phyloP scores from a whole-genome alignment of 2,888 invertebrate species.

The Galerucella calmariensis region DNA sequence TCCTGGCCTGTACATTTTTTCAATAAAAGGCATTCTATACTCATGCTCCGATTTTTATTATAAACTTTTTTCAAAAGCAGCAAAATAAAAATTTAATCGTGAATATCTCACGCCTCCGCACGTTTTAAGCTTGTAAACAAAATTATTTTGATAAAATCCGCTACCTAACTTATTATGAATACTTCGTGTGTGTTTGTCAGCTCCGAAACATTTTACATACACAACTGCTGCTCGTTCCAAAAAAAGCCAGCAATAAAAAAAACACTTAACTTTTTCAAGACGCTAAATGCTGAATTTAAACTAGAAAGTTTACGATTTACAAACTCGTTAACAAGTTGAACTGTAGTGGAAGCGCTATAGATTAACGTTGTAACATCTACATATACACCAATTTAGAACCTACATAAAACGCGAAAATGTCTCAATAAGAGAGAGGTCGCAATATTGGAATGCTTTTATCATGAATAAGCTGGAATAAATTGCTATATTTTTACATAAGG shows the following conservation, averaged over 20 bases:
- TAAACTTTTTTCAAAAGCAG: too few relatives aligned
- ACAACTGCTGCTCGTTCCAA: neutral
- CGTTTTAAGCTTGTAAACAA: neutral
- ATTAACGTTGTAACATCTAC: slow-evolving; percentile 58
- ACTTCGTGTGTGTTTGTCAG: neutral
- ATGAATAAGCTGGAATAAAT: neutral
- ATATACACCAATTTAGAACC: slow-evolving; percentile 46
- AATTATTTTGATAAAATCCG: neutral
- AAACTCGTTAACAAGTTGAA: slow-evolving; percentile 63
- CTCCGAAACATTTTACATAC: neutral
- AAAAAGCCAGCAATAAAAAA: slow-evolving; percentile 7
- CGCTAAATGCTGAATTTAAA: slow-evolving; percentile 55
- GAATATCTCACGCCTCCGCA: neutral
- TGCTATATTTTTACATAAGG: too few relatives aligned
- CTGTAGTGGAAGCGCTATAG: slow-evolving; percentile 48
- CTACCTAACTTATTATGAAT: neutral
- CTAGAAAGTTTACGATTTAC: slow-evolving; percentile 60
- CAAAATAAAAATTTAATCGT: neutral
- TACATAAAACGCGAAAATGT: slow-evolving; percentile 41
- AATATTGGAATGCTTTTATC: slow-evolving; percentile 33
- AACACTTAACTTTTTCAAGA: slow-evolving; percentile 38
- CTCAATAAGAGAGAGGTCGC: slow-evolving; percentile 35
- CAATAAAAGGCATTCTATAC: too few relatives aligned
- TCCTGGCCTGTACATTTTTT: too few relatives aligned
- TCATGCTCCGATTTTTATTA: too few relatives aligned